Conservation (phyloP, 2,888 invertebrate species). For the Fragum whitleyi region DNA sequence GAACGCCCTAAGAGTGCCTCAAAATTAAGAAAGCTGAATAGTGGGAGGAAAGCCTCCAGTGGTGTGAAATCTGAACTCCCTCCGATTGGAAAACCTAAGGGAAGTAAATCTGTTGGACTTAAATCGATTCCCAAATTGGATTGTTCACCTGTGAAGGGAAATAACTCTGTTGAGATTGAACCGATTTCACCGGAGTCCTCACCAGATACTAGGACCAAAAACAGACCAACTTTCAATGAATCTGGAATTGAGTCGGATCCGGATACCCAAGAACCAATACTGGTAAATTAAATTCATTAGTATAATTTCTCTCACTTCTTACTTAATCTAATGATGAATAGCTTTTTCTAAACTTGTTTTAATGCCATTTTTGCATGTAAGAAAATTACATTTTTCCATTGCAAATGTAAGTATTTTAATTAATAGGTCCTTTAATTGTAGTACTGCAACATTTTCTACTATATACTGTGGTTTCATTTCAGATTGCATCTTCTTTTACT, state of each 20-base stretch:
- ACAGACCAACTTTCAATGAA: conserved; percentile 47
- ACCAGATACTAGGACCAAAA: conserved; percentile 37
- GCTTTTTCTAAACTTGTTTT: no score
- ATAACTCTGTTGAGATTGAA: conserved; percentile 17
- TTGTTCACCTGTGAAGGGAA: conserved; percentile 24
- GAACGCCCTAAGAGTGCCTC: conserved; percentile 44
- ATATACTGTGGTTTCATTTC: no score
- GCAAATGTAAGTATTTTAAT: no score
- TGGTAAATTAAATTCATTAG: neutral
- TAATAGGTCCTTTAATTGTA: no score
- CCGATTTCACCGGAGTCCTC: conserved; percentile 40
- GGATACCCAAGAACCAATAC: conserved; percentile 19
- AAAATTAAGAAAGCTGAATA: conserved; percentile 43
- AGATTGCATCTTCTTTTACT: no score
- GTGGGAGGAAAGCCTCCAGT: conserved; percentile 13
- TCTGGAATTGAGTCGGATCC: conserved; percentile 61
- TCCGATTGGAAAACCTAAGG: conserved; percentile 11
- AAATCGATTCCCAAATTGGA: neutral
- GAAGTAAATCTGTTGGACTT: conserved; percentile 10
- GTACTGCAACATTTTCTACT: no score
- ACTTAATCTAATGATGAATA: no score
- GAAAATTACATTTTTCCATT: no score
- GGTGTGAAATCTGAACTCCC: conserved; percentile 5
- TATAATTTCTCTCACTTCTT: neutral
- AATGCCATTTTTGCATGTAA: no score